Evolutionary conservation across 1,140 invertebrate species (phyloP).

Genomic region (Drosophila subobscura): DNA sequence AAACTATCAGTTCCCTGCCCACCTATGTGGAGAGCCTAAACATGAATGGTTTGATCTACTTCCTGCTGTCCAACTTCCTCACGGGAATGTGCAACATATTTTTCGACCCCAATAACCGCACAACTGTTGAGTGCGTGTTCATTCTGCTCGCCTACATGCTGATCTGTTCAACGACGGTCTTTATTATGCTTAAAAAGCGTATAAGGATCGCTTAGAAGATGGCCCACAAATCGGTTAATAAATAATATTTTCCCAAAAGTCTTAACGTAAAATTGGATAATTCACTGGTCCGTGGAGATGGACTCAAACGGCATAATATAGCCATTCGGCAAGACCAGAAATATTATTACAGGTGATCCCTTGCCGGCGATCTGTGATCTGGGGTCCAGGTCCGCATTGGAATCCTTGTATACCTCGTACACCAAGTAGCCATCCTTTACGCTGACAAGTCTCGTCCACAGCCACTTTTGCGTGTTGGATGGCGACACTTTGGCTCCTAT

Average conservation of each 20-base stretch:
- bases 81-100: conserved; percentile 67
- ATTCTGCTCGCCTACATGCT: conserved; percentile 65
- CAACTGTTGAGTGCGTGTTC: conserved; percentile 22
- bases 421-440: conserved; percentile 47
- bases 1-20: conserved; percentile 22
- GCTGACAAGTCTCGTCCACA: conserved; percentile 53
- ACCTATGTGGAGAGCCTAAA: conserved; percentile 53
- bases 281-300: conserved; percentile 1
- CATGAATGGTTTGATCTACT: conserved; percentile 61
- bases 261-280: background rate
- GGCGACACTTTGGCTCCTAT: background rate
- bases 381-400: conserved; percentile 16
- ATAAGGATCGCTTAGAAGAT: conserved; percentile 61
- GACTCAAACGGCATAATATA: conserved; percentile 64
- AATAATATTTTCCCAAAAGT: background rate
- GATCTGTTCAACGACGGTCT: conserved; percentile 27
- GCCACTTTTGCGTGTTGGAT: conserved; percentile 21
- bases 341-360: conserved; percentile 46
- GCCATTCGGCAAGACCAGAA: conserved; percentile 62
- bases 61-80: conserved; percentile 64
- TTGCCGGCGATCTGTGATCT: background rate
- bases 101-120: conserved; percentile 34
- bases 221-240: conserved; percentile 10
- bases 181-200: conserved; percentile 44
- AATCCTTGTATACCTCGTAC: conserved; percentile 66